These are phyloP conservation scores for Paralichthys olivaceus DNA, from an alignment of 2,113 vertebrate genomes.

Conservation along the genomic window DNA sequence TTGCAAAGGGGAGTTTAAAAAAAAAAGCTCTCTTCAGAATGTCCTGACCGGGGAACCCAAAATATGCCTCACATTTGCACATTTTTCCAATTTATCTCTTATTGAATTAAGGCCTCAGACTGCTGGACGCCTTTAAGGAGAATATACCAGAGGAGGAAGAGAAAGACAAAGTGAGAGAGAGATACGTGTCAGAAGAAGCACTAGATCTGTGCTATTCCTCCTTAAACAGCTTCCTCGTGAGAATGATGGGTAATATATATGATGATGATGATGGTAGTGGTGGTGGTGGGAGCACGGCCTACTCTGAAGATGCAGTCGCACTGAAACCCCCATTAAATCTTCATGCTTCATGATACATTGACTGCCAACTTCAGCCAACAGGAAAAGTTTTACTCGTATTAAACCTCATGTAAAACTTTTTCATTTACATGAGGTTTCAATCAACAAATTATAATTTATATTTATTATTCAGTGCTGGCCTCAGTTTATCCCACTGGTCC, in stretches of 20 bases:
- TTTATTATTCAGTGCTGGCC: not conserved
- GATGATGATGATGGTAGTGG: not conserved
- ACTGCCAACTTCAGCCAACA: not conserved
- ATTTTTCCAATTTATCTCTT: conserved; percentile 68
- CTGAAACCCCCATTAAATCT: not conserved
- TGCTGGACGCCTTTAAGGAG: conserved; percentile 62
- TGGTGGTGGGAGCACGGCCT: not conserved
- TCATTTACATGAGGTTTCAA: not conserved
- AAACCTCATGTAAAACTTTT: not conserved
- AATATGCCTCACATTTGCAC: conserved; percentile 61
- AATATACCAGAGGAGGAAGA: conserved; percentile 25
- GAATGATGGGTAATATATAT: conserved; percentile 15
- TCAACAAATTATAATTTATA: not conserved
- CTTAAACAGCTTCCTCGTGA: conserved; percentile 10
- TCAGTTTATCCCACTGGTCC: not conserved
- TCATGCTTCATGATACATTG: not conserved
- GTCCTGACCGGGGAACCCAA: conserved; percentile 21
- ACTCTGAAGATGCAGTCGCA: not conserved
- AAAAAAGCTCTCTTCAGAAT: conserved; percentile 43
- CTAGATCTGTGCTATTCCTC: conserved; percentile 6
- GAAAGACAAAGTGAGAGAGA: conserved; percentile 4
- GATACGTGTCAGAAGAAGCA: not conserved
- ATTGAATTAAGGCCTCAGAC: conserved; percentile 72
- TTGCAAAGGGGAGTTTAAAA: conserved; percentile 14
- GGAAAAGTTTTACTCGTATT: not conserved